Conservation (phyloP, 2,888 invertebrate genomes). For the Scaptomyza tumidula region DNA sequence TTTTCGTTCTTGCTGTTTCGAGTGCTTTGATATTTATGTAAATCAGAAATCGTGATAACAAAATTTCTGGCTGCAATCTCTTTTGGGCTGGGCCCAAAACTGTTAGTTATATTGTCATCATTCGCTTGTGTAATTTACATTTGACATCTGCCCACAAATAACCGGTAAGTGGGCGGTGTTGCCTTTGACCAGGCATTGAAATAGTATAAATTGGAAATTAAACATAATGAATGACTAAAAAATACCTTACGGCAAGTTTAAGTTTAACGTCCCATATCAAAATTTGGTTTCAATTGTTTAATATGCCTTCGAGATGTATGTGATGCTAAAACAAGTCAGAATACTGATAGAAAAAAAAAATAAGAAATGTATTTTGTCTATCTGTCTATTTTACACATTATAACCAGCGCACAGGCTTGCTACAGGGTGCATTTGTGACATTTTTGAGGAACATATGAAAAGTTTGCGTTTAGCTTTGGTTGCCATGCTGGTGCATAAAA, state of each 20-base stretch:
- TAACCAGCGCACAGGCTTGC: background rate
- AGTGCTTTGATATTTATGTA: slow-evolving; percentile 61
- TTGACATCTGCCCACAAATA: slow-evolving; percentile 39
- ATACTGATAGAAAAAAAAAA: too few species aligned
- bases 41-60: slow-evolving; percentile 60
- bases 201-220: slow-evolving; percentile 30
- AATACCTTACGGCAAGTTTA: background rate
- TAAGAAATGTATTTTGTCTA: background rate
- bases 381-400: background rate
- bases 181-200: slow-evolving; percentile 46
- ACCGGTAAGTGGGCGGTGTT: background rate
- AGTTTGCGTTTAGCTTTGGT: slow-evolving; percentile 59
- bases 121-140: slow-evolving; percentile 62
- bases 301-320: background rate
- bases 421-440: slow-evolving; percentile 48
- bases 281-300: background rate
- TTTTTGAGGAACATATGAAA: slow-evolving; percentile 70
- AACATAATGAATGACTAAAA: background rate
- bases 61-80: slow-evolving; percentile 32
- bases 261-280: background rate
- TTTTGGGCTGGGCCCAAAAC: slow-evolving; percentile 34
- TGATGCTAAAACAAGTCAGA: background rate
- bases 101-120: slow-evolving; percentile 65
- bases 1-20: slow-evolving; percentile 30
- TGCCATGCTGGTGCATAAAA: slow-evolving; percentile 75